Evolutionary conservation across 2,888 invertebrate genomes (phyloP), one percentile per base, ranked within the genome.

Genomic region (Atherix ibis): DNA sequence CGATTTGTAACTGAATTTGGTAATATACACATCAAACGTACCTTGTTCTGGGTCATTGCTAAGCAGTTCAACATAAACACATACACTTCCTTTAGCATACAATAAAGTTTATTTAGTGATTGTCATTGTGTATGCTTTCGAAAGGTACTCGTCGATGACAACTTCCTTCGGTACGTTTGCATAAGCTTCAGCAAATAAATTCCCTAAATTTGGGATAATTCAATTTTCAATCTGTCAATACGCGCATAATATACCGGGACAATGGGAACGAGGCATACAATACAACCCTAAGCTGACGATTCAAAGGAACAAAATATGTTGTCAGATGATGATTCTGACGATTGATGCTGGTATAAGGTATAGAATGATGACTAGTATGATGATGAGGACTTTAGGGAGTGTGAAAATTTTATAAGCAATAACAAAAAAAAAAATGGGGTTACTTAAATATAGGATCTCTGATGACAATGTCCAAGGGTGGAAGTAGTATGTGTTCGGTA

Each of bases 161-260:
- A 26, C n/a, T 26, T 9, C n/a, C n/a, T 26, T 22, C 6, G 10
- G 30, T 18, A 16, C 31, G 35, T 35, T 35, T 35, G 35, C 31
- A 35, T 35, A 35, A 35, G 35, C 29, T 30, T 31, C 26, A 12
- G 18, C 13, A 31, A 36, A 36, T 27, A 31, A 31, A 36, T 18
- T 32, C 32, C 27, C 36, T 19, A 36, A 36, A 36, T 36, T 36
- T 36, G 36, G 36, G 36, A 36, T 36, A 36, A 36, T 36, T 36
- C 31, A 36, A 36, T 36, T 36, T 36, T 27, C 31, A 31, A 31
- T 31, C 31, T 36, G 36, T 36, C 36, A 36, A 36, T 36, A 36
- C 15, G n/a, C 33, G 19, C 26, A 27, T 22, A 36, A 31, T 25
- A 35, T 18, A 26, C 13, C 6, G n/a, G 26, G 26, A 26, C 26